Base-by-base conservation (phyloP, 2,797 vertebrate genomes). In the Hypotaenidia okinawae region DNA sequence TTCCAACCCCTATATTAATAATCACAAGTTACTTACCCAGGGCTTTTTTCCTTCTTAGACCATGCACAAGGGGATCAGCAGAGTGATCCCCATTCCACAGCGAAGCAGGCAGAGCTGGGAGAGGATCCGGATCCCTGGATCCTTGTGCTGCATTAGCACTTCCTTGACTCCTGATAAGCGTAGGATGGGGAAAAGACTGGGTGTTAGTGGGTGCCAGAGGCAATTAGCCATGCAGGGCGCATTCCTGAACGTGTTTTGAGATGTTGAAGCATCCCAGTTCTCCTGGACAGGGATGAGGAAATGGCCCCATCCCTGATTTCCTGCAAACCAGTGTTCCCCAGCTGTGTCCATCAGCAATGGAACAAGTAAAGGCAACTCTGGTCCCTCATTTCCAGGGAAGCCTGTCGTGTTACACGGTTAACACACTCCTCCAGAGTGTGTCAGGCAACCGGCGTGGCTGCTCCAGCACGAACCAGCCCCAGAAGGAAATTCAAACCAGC, bases 401-500 rank as follows among this genome's bases (percentile, higher is more conserved):
- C 45, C 62, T 67, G 39, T 75, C 7, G 3, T 13, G 81, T 25
- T 52, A 28, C 30, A 11, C 30, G 66, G 69, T 43, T 18, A 43
- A 43, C 43, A 18, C 8, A 17, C 43, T 18, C 43, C 83, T 59
- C 4, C 10, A n/a, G 27, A 61, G 63, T 5, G 30, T 45, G 54
- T 62, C 82, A 84, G 80, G 85, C 90, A 55, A 76, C 21, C 64
- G 54, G 32, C 10, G 23, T 85, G 75, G 80, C 69, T 93, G 77
- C 76, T 52, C 81, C 84, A 66, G 85, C 16, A 3, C 52, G 72
- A 83, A 86, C 32, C 21, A 10, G 35, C 63, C 16, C 49, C 54
- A 17, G 37, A 35, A 66, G 92, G 87, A 96, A 96, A 92, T 94
- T 43, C 80, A 89, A 90, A 74, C 78, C 67, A 73, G 63, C 37